Conservation (phyloP, 2,888 invertebrate genomes). For the Hirtodrosophila cameraria region DNA sequence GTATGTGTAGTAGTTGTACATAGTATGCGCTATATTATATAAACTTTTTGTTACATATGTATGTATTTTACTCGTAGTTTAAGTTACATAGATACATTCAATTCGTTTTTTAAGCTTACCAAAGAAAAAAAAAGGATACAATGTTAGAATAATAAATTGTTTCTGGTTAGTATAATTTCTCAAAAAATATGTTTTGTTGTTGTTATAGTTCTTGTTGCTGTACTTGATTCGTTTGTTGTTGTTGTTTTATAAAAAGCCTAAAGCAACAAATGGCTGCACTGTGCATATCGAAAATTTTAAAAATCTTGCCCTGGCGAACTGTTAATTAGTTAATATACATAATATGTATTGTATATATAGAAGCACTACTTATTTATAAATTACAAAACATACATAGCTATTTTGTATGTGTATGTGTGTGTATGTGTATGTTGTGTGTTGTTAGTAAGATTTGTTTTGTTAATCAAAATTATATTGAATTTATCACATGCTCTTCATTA, state of each 20-base stretch:
- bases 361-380: conserved; percentile 46
- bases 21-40: conserved; percentile 30
- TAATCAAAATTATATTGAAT: conserved; percentile 75
- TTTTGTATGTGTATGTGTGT: conserved; percentile 19
- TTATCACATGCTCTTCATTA: conserved; percentile 71
- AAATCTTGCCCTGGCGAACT: conserved; percentile 19
- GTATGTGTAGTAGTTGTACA: conserved; percentile 22
- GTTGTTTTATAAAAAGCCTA: conserved; percentile 9
- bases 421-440: conserved; percentile 63
- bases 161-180: conserved; percentile 70
- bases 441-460: no score
- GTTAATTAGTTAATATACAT: conserved; percentile 11
- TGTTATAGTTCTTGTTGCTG: conserved; percentile 12
- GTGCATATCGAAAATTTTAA: conserved; percentile 11
- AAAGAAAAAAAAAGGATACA: conserved; percentile 47
- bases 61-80: conserved; percentile 22
- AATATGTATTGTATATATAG: conserved; percentile 16
- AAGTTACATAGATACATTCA: conserved; percentile 30
- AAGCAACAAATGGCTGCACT: conserved; percentile 16
- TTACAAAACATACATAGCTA: conserved; percentile 29
- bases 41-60: conserved; percentile 43
- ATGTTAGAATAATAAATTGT: conserved; percentile 45
- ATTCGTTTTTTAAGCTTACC: conserved; percentile 41
- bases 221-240: conserved; percentile 1
- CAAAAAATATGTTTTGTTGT: conserved; percentile 62